Conservation (phyloP, 2,888 invertebrate genomes). For the Cryptocephalus moraei region DNA sequence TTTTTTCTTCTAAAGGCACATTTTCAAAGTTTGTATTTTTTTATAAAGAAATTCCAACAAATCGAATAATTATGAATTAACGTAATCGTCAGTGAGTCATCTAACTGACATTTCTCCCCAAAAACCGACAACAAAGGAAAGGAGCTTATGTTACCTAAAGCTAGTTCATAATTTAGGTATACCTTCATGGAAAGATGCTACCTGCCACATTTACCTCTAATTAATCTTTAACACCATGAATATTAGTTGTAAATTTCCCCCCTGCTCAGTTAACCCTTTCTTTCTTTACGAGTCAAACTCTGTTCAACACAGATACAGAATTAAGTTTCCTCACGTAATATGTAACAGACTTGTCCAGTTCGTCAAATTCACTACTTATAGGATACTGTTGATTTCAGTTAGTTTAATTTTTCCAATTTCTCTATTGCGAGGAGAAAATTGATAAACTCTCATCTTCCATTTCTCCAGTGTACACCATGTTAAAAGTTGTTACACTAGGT, state of each 20-base stretch:
- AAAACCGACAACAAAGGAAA: too few relatives aligned
- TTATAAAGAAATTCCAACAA: too few relatives aligned
- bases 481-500: constrained; percentile 17
- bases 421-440: constrained; percentile 25
- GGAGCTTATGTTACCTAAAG: too few relatives aligned
- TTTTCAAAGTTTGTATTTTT: too few relatives aligned
- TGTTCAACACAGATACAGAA: constrained; percentile 37
- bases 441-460: constrained; percentile 21
- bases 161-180: too few relatives aligned
- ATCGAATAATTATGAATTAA: too few relatives aligned
- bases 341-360: too few relatives aligned
- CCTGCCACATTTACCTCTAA: constrained; percentile 45
- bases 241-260: constrained; percentile 48
- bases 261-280: constrained; percentile 49
- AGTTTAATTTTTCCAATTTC: constrained; percentile 18
- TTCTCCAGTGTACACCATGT: constrained; percentile 23
- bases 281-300: constrained; percentile 55
- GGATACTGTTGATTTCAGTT: constrained; percentile 18
- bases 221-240: constrained; percentile 47
- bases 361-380: constrained; percentile 10
- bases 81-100: too few relatives aligned
- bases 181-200: constrained; percentile 15
- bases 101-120: too few relatives aligned
- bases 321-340: neutral
- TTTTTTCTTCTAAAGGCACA: too few relatives aligned